Percentiles rank a stretch among this genome's conserved stretches.
Evolutionary conservation across 2,888 invertebrate species (phyloP).

Genomic region (Zygaena filipendulae): DNA sequence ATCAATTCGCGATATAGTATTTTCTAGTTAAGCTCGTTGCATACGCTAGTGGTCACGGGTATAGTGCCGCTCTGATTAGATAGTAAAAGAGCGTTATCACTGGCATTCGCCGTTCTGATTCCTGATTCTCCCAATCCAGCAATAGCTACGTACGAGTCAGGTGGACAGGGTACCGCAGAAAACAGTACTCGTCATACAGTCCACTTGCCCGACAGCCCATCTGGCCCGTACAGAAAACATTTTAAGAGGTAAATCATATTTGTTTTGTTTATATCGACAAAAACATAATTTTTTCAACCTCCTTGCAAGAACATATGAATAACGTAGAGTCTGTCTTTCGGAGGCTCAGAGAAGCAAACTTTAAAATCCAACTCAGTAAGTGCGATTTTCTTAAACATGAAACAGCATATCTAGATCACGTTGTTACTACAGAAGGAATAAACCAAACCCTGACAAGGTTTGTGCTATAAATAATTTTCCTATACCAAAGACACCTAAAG

Average conservation of each 20-base stretch:
- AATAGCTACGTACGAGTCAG: too few species aligned
- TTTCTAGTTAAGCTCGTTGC: too few species aligned
- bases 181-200: too few species aligned
- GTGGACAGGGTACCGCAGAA: too few species aligned
- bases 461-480: constrained; percentile 14
- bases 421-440: constrained; percentile 6
- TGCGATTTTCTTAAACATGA: constrained; percentile 1
- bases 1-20: too few species aligned
- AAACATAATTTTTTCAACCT: not conserved
- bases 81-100: too few species aligned
- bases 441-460: constrained; percentile 17
- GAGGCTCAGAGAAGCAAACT: constrained; percentile 1
- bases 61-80: too few species aligned
- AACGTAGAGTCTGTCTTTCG: not conserved
- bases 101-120: too few species aligned
- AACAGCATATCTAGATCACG: constrained; percentile 7
- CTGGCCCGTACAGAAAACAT: too few species aligned
- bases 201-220: too few species aligned
- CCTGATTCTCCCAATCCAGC: too few species aligned
- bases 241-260: not conserved
- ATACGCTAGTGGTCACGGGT: too few species aligned
- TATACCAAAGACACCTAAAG: constrained; percentile 15
- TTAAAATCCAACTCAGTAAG: constrained; percentile 1
- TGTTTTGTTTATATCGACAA: not conserved
- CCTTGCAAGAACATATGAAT: constrained; percentile 1